These are phyloP conservation scores for Sminthopsis crassicaudata DNA, from an alignment of 2,113 vertebrate species.

Conservation along the genomic window DNA sequence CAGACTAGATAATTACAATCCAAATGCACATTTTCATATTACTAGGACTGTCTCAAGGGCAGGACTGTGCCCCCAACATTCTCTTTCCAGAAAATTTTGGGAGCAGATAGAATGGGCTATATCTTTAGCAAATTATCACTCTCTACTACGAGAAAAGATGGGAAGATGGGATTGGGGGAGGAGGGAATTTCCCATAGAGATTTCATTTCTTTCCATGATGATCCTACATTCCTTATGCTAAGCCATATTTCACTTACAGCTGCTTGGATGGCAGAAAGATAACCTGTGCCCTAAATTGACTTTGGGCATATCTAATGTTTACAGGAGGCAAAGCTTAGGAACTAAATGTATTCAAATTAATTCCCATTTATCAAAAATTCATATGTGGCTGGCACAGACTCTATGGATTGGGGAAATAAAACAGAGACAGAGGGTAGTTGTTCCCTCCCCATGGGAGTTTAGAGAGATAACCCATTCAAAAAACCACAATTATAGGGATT, in stretches of 20 bases:
- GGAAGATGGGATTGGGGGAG: background rate
- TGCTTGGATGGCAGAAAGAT: background rate
- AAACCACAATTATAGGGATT: background rate
- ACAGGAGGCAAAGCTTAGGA: background rate
- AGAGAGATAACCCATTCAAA: background rate
- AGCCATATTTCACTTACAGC: background rate
- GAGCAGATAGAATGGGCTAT: background rate
- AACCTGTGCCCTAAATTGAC: background rate
- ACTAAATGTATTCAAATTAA: background rate
- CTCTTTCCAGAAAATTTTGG: background rate
- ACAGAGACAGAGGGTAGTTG: background rate
- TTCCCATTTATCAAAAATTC: background rate
- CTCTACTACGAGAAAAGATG: background rate
- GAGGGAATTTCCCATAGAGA: background rate
- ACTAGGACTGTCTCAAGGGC: background rate
- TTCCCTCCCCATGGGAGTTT: background rate
- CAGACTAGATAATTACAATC: background rate
- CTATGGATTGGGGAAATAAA: background rate
- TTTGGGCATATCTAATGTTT: background rate
- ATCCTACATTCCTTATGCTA: background rate
- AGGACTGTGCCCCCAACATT: background rate
- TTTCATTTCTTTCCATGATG: conserved; percentile 20
- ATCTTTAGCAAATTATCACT: background rate
- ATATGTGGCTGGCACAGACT: background rate
- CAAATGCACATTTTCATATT: conserved; percentile 43